A percentile compares a stretch with the other conserved stretches of the same genome.
Evolutionary conservation across 2,888 invertebrate genomes (phyloP).

Genomic region (Trissoscelio sp.): DNA sequence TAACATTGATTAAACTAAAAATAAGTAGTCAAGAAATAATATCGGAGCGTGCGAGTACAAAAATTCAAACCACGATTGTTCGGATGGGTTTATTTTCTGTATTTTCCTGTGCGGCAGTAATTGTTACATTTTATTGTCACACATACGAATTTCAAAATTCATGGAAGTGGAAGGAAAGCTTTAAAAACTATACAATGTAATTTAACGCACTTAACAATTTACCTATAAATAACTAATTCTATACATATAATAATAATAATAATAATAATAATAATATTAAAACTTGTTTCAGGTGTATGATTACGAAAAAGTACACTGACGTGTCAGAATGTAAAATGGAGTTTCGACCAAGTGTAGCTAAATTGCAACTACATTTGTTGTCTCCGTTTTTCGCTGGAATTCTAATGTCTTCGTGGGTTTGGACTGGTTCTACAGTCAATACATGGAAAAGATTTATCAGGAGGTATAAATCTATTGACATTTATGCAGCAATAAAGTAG

Average conservation of each 20-base stretch:
- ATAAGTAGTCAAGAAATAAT: conserved; percentile 93
- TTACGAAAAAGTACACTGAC: conserved; percentile 79
- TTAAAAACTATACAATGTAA: conserved; percentile 93
- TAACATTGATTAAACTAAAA: conserved; percentile 91
- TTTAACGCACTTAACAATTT: conserved; percentile 76
- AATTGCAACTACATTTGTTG: conserved; percentile 92
- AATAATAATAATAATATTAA: too few relatives aligned
- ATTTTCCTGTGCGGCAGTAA: conserved; percentile 90
- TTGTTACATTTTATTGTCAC: conserved; percentile 93
- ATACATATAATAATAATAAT: too few relatives aligned
- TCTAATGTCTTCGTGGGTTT: conserved; percentile 97
- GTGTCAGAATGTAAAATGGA: conserved; percentile 87
- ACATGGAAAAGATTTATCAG: conserved; percentile 94
- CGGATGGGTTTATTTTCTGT: conserved; percentile 93
- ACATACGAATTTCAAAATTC: conserved; percentile 91
- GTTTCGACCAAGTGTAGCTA: conserved; percentile 91
- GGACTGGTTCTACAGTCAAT: conserved; percentile 93
- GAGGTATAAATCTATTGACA: conserved; percentile 88
- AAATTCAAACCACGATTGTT: conserved; percentile 93
- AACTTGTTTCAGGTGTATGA: conserved; percentile 84
- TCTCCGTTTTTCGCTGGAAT: conserved; percentile 93
- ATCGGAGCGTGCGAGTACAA: conserved; percentile 92
- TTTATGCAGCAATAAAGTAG: background rate
- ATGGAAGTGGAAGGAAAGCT: conserved; percentile 89
- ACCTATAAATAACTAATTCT: conserved; percentile 29